Base-by-base conservation (phyloP, 1,140 invertebrate genomes). In the Caenorhabditis tropicalis region DNA sequence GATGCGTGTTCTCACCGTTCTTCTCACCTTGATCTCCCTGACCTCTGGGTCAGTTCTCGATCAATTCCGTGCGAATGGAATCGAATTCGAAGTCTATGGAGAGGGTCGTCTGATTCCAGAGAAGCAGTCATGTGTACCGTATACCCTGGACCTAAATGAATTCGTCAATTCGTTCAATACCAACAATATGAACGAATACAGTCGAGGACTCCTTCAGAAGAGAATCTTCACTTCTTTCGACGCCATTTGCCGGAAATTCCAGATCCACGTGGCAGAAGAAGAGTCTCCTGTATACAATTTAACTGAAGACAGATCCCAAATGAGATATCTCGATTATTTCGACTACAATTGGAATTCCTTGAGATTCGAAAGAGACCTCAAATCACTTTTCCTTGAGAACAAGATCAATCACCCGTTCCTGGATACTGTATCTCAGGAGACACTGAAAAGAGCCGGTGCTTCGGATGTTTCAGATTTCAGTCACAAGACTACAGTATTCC, bases 401-500 rank as follows among this genome's bases (percentile, higher is more conserved):
- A 84, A 84, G 49, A 65, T 84, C 36, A 58, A 56, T 29, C 5
- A 65, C 43, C 70, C 83, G 3, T 84, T 84, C 74, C 31, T 74
- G 21, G 31, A 79, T 9, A 9, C 24, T 4, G 79, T 84, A 46
- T 31, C 46, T 12, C 36, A 84, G 27, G 82, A 82, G 24, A 60
- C 27, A n/a, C 31, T 74, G 0, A 83, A 48, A 29, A 74, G 39
- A 74, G 56, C 82, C 31, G 49, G 56, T 10, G 56, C 60, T 27
- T 9, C 39, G 1, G 82, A 82, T 74, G 58, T 51, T 16, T n/a
- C 19, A 15, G 83, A 84, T n/a, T 84, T 84, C 49, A 3, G 70
- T 36, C 70, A 84, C 5, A 84, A 65, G 27, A 80, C 83, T 43
- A 84, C 83, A 7, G 65, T 84, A 33, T 84, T 84, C 83, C 83